Base-by-base conservation (phyloP, 2,888 invertebrate species). In the Morpho deidamia region DNA sequence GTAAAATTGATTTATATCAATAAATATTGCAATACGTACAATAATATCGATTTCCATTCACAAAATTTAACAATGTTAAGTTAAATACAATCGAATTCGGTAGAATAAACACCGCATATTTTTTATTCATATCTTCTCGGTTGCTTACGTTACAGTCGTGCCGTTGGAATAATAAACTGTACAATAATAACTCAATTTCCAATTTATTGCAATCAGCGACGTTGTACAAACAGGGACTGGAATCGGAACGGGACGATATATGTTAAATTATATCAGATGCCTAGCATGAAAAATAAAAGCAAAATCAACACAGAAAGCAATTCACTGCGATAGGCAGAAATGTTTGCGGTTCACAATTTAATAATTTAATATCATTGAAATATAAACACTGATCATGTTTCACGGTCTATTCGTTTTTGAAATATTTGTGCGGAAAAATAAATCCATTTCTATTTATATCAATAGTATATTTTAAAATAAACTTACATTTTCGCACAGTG, bases 131-230 rank as follows among this genome's bases (percentile, higher is more conserved):
- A 12, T 41, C 43, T 37, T 56, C 49, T 52, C 52, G 47, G 52
- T 54, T 44, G 56, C 49, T 55, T 52, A 51, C 51, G 46, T 49
- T 40, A 34, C 34, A 8, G 39, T 51, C 51, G 42, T 43, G 71
- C 61, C 51, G 45, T 44, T 43, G 50, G 59, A 61, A 61, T 55
- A 56, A 53, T 61, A 53, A 57, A 57, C 53, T 46, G 48, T 39
- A 44, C 55, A 60, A 59, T 58, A 56, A 61, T 56, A 64, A 62
- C 55, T 59, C 58, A 53, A 59, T 62, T 55, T 60, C 49, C 62
- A 59, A 64, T 62, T 64, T 62, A 64, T 62, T 62, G 58, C 58
- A 59, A 59, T 60, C 62, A 62, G 47, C 46, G 55, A 32, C 53
- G 48, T 44, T 53, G 53, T 47, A 47, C 48, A 55, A 56, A 58